Evolutionary conservation across 37 sponge, comb jelly and placozoan species (phyloP).

Genomic region (Petrosia ficiformis): DNA sequence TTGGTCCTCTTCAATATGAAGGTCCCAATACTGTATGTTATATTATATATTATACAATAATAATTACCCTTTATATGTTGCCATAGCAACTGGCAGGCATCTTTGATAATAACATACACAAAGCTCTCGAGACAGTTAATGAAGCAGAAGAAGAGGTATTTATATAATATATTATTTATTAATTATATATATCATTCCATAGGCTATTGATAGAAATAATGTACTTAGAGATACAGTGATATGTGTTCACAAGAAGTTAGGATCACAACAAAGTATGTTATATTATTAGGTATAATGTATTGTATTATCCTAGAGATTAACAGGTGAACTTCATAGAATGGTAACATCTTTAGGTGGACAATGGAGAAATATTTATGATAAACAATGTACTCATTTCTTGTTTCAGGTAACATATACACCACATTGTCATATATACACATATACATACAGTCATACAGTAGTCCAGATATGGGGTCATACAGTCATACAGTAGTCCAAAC

Average conservation of each 20-base stretch:
- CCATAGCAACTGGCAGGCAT: slow-evolving; percentile 40
- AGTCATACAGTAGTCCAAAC: too few species aligned
- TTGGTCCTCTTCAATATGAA: background rate
- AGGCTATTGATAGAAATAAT: background rate
- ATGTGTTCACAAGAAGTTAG: slow-evolving; percentile 65
- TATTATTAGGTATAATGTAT: background rate
- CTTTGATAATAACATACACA: slow-evolving; percentile 29
- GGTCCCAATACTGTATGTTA: background rate
- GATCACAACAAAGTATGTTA: slow-evolving; percentile 23
- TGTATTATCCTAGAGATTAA: background rate
- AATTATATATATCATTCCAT: background rate
- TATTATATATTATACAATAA: background rate
- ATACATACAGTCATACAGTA: too few species aligned
- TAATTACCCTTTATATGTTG: too few species aligned
- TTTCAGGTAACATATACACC: background rate
- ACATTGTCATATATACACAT: too few species aligned
- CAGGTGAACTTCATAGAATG: slow-evolving; percentile 53
- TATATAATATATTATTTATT: background rate
- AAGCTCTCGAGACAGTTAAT: slow-evolving; percentile 21
- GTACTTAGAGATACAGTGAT: slow-evolving; percentile 53
- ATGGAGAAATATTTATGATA: slow-evolving; percentile 22
- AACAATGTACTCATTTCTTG: background rate
- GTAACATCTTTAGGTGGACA: slow-evolving; percentile 56
- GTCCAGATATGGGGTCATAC: too few species aligned
- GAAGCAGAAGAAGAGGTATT: slow-evolving; percentile 1